Percentiles rank a stretch among this genome's conserved stretches.
Evolutionary conservation across 2,888 invertebrate genomes (phyloP).

Genomic region (Epirrhoe tristata): DNA sequence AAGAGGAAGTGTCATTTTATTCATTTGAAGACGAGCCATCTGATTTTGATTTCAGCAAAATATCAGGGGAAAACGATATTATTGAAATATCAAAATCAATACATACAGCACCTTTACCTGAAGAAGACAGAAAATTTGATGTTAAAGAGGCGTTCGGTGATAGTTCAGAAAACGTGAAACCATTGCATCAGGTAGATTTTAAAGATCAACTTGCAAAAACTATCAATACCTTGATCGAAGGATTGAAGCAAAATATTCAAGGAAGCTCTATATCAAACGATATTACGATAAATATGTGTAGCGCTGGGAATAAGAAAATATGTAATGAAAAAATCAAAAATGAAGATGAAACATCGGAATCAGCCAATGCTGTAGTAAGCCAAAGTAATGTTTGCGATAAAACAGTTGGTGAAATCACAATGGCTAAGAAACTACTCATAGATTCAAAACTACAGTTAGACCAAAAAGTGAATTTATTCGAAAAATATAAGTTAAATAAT

Average conservation of each 20-base stretch:
- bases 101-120: not conserved
- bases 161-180: not conserved
- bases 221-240: slow-evolving; percentile 39
- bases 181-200: slow-evolving; percentile 6
- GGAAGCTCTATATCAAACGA: slow-evolving; percentile 22
- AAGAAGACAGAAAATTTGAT: not conserved
- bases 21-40: slow-evolving; percentile 13
- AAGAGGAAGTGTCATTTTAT: slow-evolving; percentile 9
- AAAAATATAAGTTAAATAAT: slow-evolving; percentile 24
- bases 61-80: slow-evolving; percentile 1
- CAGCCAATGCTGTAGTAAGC: slow-evolving; percentile 1
- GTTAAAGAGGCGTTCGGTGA: slow-evolving; percentile 6
- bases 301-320: slow-evolving; percentile 2
- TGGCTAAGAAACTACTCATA: slow-evolving; percentile 4
- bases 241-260: slow-evolving; percentile 35
- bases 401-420: slow-evolving; percentile 6
- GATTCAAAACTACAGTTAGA: slow-evolving; percentile 10
- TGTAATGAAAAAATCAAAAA: not conserved
- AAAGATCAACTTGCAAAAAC: slow-evolving; percentile 40
- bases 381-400: slow-evolving; percentile 3
- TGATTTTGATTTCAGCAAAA: slow-evolving; percentile 13
- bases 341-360: not conserved
- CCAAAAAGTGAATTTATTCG: slow-evolving; percentile 9
- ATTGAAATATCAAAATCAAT: slow-evolving; percentile 7
- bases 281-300: not conserved